Percentiles rank a stretch among this genome's conserved stretches.
phyloP scores from a whole-genome alignment of 1,140 invertebrate species.

The Ceratina australensis region DNA sequence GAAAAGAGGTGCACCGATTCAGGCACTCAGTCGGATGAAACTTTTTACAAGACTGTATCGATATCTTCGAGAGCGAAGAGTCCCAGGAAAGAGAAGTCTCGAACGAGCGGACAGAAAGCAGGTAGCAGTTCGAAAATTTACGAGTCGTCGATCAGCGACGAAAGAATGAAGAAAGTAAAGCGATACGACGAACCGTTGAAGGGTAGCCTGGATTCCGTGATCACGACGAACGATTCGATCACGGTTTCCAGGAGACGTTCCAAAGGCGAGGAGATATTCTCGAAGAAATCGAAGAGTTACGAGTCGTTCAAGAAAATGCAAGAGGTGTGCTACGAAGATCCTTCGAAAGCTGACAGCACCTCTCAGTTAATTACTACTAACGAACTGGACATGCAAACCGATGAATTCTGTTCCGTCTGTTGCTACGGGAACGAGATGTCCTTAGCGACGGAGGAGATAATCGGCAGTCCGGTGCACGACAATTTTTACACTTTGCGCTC shows the following conservation, averaged over 20 bases:
- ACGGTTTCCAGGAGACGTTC: slow-evolving; percentile 37
- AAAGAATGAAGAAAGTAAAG: slow-evolving; percentile 32
- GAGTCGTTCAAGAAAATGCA: slow-evolving; percentile 73
- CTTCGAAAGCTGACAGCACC: slow-evolving; percentile 68
- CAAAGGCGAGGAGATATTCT: slow-evolving; percentile 49
- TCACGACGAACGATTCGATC: slow-evolving; percentile 60
- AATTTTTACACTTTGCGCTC: slow-evolving; percentile 72
- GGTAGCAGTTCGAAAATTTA: slow-evolving; percentile 17
- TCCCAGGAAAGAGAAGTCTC: slow-evolving; percentile 27
- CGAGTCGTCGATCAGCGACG: slow-evolving; percentile 35
- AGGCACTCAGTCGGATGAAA: slow-evolving; percentile 32
- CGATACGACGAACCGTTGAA: slow-evolving; percentile 66
- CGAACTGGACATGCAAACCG: slow-evolving; percentile 65
- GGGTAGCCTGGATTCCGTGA: slow-evolving; percentile 74
- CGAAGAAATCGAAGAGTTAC: slow-evolving; percentile 77
- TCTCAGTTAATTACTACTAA: slow-evolving; percentile 63
- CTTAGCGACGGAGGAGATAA: slow-evolving; percentile 41
- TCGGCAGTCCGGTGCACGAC: slow-evolving; percentile 59
- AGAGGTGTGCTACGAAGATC: slow-evolving; percentile 46
- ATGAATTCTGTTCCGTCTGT: slow-evolving; percentile 75
- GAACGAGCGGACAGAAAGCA: neutral
- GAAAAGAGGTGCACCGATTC: slow-evolving; percentile 20
- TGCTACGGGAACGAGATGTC: slow-evolving; percentile 70
- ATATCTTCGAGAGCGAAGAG: slow-evolving; percentile 34
- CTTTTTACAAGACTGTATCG: slow-evolving; percentile 34